These are phyloP conservation scores for Nephotettix cincticeps DNA, from an alignment of 1,140 invertebrate genomes.

Conservation along the genomic window DNA sequence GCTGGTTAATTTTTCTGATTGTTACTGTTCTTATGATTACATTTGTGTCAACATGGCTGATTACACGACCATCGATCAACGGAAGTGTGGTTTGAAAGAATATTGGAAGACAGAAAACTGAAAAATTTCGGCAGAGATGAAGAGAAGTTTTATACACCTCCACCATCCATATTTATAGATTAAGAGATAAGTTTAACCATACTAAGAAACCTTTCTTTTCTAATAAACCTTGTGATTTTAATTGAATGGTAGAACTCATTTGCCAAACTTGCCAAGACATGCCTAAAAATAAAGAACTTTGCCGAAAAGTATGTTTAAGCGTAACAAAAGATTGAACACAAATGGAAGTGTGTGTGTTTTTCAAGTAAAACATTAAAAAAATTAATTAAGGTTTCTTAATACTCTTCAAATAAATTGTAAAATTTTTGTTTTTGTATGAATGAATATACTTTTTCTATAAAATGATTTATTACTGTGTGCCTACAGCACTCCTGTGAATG, in stretches of 20 bases:
- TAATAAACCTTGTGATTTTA: too few species aligned
- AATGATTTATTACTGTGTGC: background rate
- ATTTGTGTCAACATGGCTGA: background rate
- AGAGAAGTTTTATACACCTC: background rate
- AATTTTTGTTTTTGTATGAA: background rate
- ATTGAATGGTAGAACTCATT: too few species aligned
- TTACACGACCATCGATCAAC: background rate
- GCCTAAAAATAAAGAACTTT: too few species aligned
- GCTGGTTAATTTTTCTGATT: background rate
- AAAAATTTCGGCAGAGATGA: background rate
- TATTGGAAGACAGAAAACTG: background rate
- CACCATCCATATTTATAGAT: background rate
- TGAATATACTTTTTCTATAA: background rate
- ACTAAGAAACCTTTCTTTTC: too few species aligned
- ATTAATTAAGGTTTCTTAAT: background rate
- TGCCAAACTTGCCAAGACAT: too few species aligned
- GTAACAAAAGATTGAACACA: too few species aligned
- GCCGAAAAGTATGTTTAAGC: too few species aligned
- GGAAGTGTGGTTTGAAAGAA: background rate
- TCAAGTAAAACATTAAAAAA: background rate
- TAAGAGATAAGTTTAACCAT: background rate
- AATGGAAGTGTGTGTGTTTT: too few species aligned
- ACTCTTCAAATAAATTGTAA: background rate
- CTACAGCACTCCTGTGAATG: background rate
- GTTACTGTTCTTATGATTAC: background rate